Evolutionary conservation across 2,113 vertebrate genomes (phyloP).

Genomic region (Arizona elegans): DNA sequence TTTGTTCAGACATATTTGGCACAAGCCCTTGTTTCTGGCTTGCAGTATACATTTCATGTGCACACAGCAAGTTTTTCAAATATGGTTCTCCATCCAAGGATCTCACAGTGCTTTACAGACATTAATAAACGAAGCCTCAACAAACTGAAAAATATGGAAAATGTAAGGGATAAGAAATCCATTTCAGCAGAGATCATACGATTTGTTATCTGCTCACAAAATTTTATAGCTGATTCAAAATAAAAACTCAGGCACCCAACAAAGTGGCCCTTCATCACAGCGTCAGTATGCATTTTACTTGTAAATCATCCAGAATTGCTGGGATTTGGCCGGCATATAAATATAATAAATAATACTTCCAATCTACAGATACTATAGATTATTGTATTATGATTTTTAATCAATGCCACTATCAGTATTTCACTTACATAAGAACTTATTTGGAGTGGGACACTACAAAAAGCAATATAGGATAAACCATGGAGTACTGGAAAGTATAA

Average conservation of each 20-base stretch:
- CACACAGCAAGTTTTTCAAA: conserved; percentile 3
- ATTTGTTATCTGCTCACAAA: neutral
- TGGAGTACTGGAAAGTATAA: neutral
- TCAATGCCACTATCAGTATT: neutral
- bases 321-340: neutral
- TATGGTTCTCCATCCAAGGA: conserved; percentile 6
- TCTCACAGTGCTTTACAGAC: conserved; percentile 5
- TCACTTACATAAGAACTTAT: neutral
- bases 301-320: neutral
- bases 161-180: neutral
- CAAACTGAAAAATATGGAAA: neutral
- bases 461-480: neutral
- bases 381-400: neutral
- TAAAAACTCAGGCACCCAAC: neutral
- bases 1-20: conserved; percentile 1
- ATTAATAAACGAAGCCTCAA: conserved; percentile 16
- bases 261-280: neutral
- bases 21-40: conserved; percentile 1
- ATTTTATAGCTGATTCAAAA: neutral
- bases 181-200: neutral
- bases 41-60: conserved; percentile 14
- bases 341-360: neutral
- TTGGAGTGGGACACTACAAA: neutral
- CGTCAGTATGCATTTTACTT: neutral
- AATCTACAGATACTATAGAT: neutral